Evolutionary conservation across 2,888 invertebrate species (phyloP), one percentile per base, ranked within the genome.

Genomic region (Drosophila nr. fundita): DNA sequence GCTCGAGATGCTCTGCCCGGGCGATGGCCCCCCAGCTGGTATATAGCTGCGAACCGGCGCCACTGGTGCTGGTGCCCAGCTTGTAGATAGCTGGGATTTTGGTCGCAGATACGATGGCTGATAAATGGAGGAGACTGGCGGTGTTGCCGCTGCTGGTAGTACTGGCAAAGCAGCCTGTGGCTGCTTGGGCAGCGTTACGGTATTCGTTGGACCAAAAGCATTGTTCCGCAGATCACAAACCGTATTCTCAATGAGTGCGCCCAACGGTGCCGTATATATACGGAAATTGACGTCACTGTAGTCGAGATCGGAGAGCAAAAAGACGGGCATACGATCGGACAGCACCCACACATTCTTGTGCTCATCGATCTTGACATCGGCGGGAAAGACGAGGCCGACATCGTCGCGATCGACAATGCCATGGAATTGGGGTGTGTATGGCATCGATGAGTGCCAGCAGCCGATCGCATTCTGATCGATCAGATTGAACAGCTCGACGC

Each of bases 401-500:
- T 97, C 96, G 87, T 97, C 97, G 75, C 95, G 95, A 80, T 96
- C 97, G 1, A 96, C 95, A 8, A 97, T 91, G 18, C 94, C 96
- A 32, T 96, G 95, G 90, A 96, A 95, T 73, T 95, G 94, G 0
- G 95, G 94, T 24, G 94, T 94, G 80, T 96, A 95, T 0, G 96
- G 95, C 68, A 95, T 93, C 13, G 94, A 94, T 0, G 95, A 95
- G 82, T 96, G 96, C 97, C 97, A 97, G 91, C 97, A 97, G 2
- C 97, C 97, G 8, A 97, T 94, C 0, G 96, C 96, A 87, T 97
- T 97, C 90, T 96, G 96, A 91, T 97, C 97, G 68, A 97, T 95
- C 78, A 97, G 94, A 92, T 95, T 96, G 92, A 95, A 97, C 67
- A 97, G 94, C 92, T 97, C 95, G 2, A 97, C 92, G 3, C 97